Base-by-base conservation (phyloP, 2,113 vertebrate species). In the Electrona antarctica region DNA sequence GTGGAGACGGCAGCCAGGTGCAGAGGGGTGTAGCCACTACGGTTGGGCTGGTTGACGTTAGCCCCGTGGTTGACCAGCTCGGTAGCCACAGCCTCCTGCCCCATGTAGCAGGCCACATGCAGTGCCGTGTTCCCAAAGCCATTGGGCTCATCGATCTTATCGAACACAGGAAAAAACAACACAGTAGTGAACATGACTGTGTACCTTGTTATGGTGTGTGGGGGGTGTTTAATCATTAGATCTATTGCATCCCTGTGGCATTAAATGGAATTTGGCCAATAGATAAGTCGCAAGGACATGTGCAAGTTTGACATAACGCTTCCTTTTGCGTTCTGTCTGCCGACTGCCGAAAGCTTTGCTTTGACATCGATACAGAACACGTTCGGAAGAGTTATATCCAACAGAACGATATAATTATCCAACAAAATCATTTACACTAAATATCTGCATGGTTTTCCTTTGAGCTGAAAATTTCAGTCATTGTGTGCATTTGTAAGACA, bases 1-100 rank as follows among this genome's bases (percentile, higher is more conserved):
- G 96, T 97, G 83, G 97, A 98, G 79, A 97, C 96, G 8, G 97
- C 97, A 7, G 97, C 97, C 88, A 99, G 95, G 78, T 99, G 97
- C 89, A 99, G 92, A 0, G 97, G 96, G 12, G 96, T 97, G 91
- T 95, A 98, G 85, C 97, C 97, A 61, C 93, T 94, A 82, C 94
- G 93, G 55, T 99, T 98, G 5, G 95, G 95, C 90, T 97, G 97
- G 90, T 98, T 98, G 50, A 98, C 97, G 21, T 97, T 96, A 87
- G 97, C 97, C 41, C 97, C 97, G 1, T 94, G 95, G 74, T 98
- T 98, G 71, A 99, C 95, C 88, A 99, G 93, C 89, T 98, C 96
- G 0, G 95, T 94, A 73, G 96, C 97, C 91, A 98, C 96, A 0
- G 95, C 95, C 64, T 98, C 96, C 82, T 98, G 96, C 58, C 97